A percentile compares a stretch with the other conserved stretches of the same genome.
Evolutionary conservation across 1,140 invertebrate genomes (phyloP).

Genomic region (Drosophila arawakana): DNA sequence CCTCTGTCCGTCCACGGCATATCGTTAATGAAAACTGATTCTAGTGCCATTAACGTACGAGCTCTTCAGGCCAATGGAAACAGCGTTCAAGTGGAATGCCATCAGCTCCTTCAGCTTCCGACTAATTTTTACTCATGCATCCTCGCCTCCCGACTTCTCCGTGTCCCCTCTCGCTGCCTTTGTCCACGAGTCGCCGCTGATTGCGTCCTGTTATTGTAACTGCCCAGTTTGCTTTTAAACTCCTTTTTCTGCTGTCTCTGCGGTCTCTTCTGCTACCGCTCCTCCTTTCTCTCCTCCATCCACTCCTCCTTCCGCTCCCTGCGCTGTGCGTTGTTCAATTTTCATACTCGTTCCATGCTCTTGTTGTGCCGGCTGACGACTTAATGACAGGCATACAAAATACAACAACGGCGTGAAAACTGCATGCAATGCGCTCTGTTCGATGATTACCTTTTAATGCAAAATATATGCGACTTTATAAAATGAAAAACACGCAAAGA

Average conservation of each 20-base stretch:
- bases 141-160: constrained; percentile 9
- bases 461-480: constrained; percentile 51
- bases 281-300: too few relatives aligned
- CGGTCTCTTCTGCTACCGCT: too few relatives aligned
- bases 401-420: constrained; percentile 79
- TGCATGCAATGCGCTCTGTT: constrained; percentile 63
- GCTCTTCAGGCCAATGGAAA: constrained; percentile 64
- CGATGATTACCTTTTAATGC: constrained; percentile 81
- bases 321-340: not conserved
- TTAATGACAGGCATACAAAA: constrained; percentile 81
- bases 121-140: constrained; percentile 69
- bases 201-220: constrained; percentile 59
- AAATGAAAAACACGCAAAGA: constrained; percentile 33
- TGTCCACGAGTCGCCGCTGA: constrained; percentile 64
- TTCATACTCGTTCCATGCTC: constrained; percentile 21
- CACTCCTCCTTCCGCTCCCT: not conserved
- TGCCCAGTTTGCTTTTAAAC: constrained; percentile 15
- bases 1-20: constrained; percentile 47
- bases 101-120: constrained; percentile 30
- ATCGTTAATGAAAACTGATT: constrained; percentile 83
- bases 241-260: too few relatives aligned
- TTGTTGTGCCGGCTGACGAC: constrained; percentile 76
- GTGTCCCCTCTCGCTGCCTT: not conserved
- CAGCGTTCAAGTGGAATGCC: constrained; percentile 65
- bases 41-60: constrained; percentile 82